These are phyloP conservation scores for Sitta carolinensis DNA, from an alignment of 2,797 vertebrate genomes.

Conservation along the genomic window DNA sequence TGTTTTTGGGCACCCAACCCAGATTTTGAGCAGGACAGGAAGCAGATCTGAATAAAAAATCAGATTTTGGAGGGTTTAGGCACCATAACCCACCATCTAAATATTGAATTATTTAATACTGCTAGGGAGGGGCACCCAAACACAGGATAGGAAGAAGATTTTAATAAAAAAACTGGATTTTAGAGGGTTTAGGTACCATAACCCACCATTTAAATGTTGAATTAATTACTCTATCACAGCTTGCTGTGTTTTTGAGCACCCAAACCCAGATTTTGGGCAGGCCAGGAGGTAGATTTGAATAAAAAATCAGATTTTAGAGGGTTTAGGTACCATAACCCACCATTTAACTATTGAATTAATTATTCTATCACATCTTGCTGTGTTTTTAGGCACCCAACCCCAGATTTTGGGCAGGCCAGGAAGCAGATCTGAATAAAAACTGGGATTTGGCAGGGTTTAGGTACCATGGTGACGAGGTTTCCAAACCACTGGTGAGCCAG, in stretches of 20 bases:
- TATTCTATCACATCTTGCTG: accelerated
- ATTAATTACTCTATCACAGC: accelerated
- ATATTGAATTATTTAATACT: not conserved
- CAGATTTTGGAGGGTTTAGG: too few relatives aligned
- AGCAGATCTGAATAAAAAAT: too few relatives aligned
- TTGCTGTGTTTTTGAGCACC: too few relatives aligned
- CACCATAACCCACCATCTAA: not conserved
- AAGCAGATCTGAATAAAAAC: accelerated
- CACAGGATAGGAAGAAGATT: too few relatives aligned
- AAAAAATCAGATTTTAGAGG: too few relatives aligned
- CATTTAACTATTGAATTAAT: not conserved
- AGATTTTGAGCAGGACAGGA: too few relatives aligned
- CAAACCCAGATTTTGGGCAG: not conserved
- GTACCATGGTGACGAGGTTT: slow-evolving; percentile 98
- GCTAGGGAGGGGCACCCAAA: accelerated
- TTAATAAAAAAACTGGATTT: not conserved
- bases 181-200: accelerated
- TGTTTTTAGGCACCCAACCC: accelerated
- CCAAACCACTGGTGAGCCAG: slow-evolving; percentile 99
- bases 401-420: too few relatives aligned
- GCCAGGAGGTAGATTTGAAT: too few relatives aligned
- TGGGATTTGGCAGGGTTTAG: too few relatives aligned
- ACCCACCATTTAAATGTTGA: not conserved
- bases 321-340: too few relatives aligned
- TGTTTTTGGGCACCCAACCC: too few relatives aligned